phyloP scores from a whole-genome alignment of 1,140 invertebrate genomes.

The Aphidius ervi region DNA sequence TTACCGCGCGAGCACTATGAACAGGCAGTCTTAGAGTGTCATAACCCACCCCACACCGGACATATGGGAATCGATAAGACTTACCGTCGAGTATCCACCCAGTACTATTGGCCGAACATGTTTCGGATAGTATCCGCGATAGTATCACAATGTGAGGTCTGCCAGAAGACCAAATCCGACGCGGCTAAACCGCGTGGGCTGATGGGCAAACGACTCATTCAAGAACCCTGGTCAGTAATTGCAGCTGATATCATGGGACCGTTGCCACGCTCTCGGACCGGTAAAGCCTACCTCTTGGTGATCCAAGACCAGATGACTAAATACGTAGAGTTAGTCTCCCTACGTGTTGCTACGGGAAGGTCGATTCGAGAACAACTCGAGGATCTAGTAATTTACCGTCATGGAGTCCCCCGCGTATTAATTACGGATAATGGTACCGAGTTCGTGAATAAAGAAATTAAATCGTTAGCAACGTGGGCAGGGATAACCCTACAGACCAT shows the following conservation, averaged over 20 bases:
- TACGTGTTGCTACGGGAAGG: conserved; percentile 31
- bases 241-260: not conserved
- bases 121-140: conserved; percentile 27
- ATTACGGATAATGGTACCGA: conserved; percentile 48
- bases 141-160: conserved; percentile 30
- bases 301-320: conserved; percentile 29
- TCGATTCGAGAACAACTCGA: conserved; percentile 27
- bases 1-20: too few relatives aligned
- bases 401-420: conserved; percentile 36
- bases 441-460: conserved; percentile 29
- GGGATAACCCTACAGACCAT: conserved; percentile 32
- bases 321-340: conserved; percentile 39
- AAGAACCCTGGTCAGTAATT: not conserved
- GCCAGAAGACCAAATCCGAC: conserved; percentile 30
- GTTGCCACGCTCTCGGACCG: not conserved
- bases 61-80: conserved; percentile 35
- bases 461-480: not conserved
- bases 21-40: too few relatives aligned
- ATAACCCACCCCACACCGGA: conserved; percentile 9
- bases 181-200: conserved; percentile 28
- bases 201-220: conserved; percentile 29
- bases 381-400: conserved; percentile 31
- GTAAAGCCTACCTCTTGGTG: conserved; percentile 32
- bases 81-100: conserved; percentile 12
- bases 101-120: conserved; percentile 38